A percentile compares a stretch with the other conserved stretches of the same genome.
These are phyloP conservation scores for Dicrurus megarhynchus DNA, from an alignment of 2,113 vertebrate genomes.

Conservation along the genomic window DNA sequence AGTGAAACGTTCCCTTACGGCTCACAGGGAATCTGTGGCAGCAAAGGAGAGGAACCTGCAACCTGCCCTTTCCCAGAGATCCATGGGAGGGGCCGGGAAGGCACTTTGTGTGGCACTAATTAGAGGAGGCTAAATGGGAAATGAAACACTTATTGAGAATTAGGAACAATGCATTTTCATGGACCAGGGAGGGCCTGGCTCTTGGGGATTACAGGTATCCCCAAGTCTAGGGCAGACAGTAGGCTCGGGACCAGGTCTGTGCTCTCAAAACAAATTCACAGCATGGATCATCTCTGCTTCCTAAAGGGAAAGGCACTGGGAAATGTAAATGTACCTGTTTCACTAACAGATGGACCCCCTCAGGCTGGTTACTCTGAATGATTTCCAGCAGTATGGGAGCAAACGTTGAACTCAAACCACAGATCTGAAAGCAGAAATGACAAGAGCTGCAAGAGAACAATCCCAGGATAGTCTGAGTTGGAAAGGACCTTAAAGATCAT, in stretches of 20 bases:
- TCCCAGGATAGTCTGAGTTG: not conserved
- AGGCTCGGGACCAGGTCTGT: not conserved
- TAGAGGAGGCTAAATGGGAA: not conserved
- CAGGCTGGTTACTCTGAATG: conserved; percentile 86
- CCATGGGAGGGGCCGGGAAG: not conserved
- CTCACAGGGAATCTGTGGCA: not conserved
- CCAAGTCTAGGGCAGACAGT: fast-evolving
- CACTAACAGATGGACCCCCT: conserved; percentile 84
- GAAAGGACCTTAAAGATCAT: not conserved
- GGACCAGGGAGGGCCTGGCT: not conserved
- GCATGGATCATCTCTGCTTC: not conserved
- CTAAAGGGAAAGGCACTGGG: not conserved
- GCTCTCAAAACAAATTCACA: not conserved
- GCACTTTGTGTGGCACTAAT: too few relatives aligned
- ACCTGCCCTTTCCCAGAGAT: not conserved
- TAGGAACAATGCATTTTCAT: not conserved
- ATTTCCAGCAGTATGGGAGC: conserved; percentile 85
- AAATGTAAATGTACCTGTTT: conserved; percentile 74
- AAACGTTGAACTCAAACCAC: conserved; percentile 71
- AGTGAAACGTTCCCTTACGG: not conserved
- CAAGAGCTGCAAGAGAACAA: not conserved
- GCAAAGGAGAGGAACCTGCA: not conserved
- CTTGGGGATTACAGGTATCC: not conserved
- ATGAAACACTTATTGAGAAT: not conserved
- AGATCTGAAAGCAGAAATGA: conserved; percentile 75